phyloP scores from a whole-genome alignment of 2,113 vertebrate species.

The Eolophus roseicapilla region DNA sequence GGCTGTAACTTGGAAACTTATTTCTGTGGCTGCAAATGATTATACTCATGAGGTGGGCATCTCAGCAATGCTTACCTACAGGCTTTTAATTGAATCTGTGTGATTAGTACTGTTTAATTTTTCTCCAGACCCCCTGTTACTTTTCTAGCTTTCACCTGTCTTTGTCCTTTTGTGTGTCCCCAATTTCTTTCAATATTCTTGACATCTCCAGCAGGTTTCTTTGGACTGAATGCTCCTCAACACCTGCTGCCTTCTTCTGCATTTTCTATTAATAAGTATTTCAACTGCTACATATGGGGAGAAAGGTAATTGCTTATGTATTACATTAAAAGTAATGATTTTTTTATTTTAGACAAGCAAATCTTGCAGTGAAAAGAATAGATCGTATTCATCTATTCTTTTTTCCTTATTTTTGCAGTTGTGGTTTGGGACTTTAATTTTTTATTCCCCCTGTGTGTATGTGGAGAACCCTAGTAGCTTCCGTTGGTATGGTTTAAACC shows the following conservation, averaged over 20 bases:
- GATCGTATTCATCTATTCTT: neutral
- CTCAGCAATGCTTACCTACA: neutral
- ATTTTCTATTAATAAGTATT: neutral
- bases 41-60: neutral
- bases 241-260: neutral
- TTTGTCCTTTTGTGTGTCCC: neutral
- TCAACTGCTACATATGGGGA: neutral
- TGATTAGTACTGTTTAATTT: neutral
- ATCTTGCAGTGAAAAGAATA: neutral
- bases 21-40: neutral
- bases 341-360: neutral
- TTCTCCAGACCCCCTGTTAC: neutral
- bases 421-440: neutral
- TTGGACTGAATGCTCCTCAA: neutral
- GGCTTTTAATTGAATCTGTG: neutral
- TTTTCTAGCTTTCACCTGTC: neutral
- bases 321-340: neutral
- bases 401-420: neutral
- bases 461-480: rapidly evolving
- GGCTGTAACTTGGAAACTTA: neutral
- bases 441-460: neutral
- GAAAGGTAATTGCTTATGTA: neutral
- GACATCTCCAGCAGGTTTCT: constrained; percentile 23
- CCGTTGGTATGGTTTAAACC: neutral
- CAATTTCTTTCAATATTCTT: constrained; percentile 27